These are phyloP conservation scores for Arnoldichthys spilopterus DNA, from an alignment of 2,797 vertebrate genomes.

Conservation along the genomic window DNA sequence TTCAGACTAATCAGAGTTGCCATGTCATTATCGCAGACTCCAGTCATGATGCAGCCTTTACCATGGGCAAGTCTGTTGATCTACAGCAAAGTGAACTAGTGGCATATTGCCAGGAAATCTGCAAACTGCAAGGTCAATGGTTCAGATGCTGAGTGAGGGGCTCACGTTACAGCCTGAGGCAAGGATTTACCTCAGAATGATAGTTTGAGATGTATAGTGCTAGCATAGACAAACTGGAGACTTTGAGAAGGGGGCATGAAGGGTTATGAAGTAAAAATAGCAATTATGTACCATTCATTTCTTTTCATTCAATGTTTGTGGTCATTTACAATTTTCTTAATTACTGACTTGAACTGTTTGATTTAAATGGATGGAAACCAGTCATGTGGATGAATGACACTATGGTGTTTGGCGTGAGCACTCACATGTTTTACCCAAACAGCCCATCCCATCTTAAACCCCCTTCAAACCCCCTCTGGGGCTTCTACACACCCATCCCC, in stretches of 20 bases:
- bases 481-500: slow-evolving; percentile 32
- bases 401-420: background rate
- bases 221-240: background rate
- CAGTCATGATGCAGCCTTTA: slow-evolving; percentile 15
- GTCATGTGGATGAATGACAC: slow-evolving; percentile 16
- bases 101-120: slow-evolving; percentile 34
- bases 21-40: background rate
- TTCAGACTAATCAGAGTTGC: background rate
- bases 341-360: background rate
- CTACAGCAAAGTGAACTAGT: slow-evolving; percentile 35
- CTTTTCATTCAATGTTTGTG: background rate
- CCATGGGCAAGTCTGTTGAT: slow-evolving; percentile 32
- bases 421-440: slow-evolving; percentile 33
- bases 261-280: no score
- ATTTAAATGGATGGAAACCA: slow-evolving; percentile 21
- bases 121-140: slow-evolving; percentile 54
- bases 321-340: background rate
- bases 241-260: no score
- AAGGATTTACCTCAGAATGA: background rate
- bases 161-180: slow-evolving; percentile 23
- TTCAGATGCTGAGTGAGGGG: slow-evolving; percentile 31
- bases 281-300: background rate
- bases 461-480: slow-evolving; percentile 1
- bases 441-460: slow-evolving; percentile 42
- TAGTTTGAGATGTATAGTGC: background rate